phyloP scores from a whole-genome alignment of 2,888 invertebrate species.

The Brenthis hecate region DNA sequence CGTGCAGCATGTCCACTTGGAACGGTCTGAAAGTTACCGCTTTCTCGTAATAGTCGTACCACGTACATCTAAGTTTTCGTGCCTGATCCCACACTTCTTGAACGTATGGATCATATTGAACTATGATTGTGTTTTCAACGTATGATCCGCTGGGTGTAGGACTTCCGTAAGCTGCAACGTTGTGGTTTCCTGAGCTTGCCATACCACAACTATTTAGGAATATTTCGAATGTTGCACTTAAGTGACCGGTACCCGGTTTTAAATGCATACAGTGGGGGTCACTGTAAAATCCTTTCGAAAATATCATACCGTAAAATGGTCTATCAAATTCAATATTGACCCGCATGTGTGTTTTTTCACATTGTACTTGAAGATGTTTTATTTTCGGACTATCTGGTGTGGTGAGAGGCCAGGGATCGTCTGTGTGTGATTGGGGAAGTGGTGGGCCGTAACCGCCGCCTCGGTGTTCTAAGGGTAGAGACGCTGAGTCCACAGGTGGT shows the following conservation, averaged over 20 bases:
- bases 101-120: constrained; percentile 96
- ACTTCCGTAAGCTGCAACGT: constrained; percentile 91
- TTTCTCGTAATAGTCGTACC: constrained; percentile 98
- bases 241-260: constrained; percentile 94
- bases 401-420: constrained; percentile 94
- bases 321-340: constrained; percentile 97
- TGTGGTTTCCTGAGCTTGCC: constrained; percentile 95
- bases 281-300: constrained; percentile 96
- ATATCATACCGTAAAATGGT: constrained; percentile 97
- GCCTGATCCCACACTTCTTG: constrained; percentile 98
- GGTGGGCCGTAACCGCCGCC: constrained; percentile 88
- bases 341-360: constrained; percentile 97
- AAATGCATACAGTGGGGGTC: constrained; percentile 95
- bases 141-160: constrained; percentile 96
- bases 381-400: constrained; percentile 96
- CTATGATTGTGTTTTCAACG: constrained; percentile 96
- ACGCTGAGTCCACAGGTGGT: constrained; percentile 90
- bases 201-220: constrained; percentile 96
- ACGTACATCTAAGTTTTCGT: constrained; percentile 94
- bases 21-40: constrained; percentile 97
- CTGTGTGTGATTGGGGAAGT: constrained; percentile 81
- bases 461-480: constrained; percentile 91
- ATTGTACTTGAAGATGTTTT: constrained; percentile 96
- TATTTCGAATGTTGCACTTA: constrained; percentile 96
- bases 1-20: constrained; percentile 97